These are phyloP conservation scores for Caenorhabditis wallacei DNA, from an alignment of 2,888 invertebrate genomes.

Conservation along the genomic window DNA sequence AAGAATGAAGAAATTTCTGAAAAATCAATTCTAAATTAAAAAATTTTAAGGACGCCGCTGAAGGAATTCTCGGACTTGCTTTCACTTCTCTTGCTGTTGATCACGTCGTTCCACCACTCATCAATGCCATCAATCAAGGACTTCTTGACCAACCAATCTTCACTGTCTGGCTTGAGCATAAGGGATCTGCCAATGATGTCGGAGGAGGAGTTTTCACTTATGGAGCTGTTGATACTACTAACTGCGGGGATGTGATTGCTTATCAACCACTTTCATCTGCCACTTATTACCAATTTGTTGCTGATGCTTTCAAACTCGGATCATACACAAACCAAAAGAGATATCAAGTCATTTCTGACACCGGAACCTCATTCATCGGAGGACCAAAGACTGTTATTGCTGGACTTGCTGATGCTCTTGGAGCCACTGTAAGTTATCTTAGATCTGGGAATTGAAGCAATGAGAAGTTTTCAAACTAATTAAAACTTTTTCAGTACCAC, in stretches of 20 bases:
- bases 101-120: constrained; percentile 68
- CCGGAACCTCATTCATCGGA: constrained; percentile 70
- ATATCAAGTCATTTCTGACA: constrained; percentile 70
- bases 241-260: constrained; percentile 69
- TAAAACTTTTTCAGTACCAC: constrained; percentile 50
- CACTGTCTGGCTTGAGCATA: constrained; percentile 73
- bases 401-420: constrained; percentile 63
- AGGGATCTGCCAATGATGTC: constrained; percentile 67
- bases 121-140: constrained; percentile 70
- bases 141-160: constrained; percentile 72
- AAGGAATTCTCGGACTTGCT: constrained; percentile 73
- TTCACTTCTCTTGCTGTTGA: constrained; percentile 74
- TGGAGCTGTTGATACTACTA: constrained; percentile 70
- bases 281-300: constrained; percentile 71
- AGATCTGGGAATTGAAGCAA: no score
- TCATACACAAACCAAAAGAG: constrained; percentile 53
- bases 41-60: constrained; percentile 66
- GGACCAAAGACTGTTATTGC: constrained; percentile 57
- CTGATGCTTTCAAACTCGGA: constrained; percentile 52
- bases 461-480: background rate
- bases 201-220: constrained; percentile 75
- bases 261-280: constrained; percentile 71
- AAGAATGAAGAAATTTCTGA: background rate
- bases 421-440: constrained; percentile 62
- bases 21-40: background rate